Evolutionary conservation across 2,113 vertebrate genomes (phyloP).

Genomic region (Gambusia holbrooki): DNA sequence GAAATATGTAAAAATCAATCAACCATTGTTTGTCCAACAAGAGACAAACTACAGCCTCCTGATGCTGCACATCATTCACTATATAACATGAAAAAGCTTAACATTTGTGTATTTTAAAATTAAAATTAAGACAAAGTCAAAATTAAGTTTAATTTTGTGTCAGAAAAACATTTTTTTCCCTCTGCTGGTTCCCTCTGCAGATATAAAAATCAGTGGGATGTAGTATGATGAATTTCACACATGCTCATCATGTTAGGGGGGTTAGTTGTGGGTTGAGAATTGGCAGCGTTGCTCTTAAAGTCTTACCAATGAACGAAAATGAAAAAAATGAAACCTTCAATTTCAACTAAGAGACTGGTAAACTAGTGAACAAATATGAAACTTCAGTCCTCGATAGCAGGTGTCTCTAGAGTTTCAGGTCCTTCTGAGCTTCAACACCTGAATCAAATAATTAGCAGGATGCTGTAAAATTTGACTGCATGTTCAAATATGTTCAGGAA

Average conservation of each 20-base stretch:
- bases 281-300: neutral
- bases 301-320: neutral
- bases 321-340: neutral
- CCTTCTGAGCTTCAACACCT: too few relatives aligned
- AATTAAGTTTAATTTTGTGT: neutral
- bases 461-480: too few relatives aligned
- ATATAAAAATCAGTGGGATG: conserved; percentile 8
- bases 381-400: neutral
- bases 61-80: neutral
- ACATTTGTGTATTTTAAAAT: neutral
- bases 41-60: neutral
- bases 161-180: neutral
- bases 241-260: conserved; percentile 4
- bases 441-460: too few relatives aligned
- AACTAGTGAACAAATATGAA: neutral
- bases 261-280: conserved; percentile 23
- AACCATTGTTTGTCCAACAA: neutral
- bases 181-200: neutral
- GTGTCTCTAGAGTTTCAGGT: neutral
- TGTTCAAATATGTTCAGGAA: too few relatives aligned
- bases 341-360: conserved; percentile 9
- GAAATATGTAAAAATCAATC: neutral
- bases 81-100: neutral
- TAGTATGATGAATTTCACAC: conserved; percentile 2
- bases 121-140: neutral